A percentile compares a stretch with the other conserved stretches of the same genome.
These are phyloP conservation scores for Nymphicus hollandicus DNA, from an alignment of 2,113 vertebrate species.

Conservation along the genomic window DNA sequence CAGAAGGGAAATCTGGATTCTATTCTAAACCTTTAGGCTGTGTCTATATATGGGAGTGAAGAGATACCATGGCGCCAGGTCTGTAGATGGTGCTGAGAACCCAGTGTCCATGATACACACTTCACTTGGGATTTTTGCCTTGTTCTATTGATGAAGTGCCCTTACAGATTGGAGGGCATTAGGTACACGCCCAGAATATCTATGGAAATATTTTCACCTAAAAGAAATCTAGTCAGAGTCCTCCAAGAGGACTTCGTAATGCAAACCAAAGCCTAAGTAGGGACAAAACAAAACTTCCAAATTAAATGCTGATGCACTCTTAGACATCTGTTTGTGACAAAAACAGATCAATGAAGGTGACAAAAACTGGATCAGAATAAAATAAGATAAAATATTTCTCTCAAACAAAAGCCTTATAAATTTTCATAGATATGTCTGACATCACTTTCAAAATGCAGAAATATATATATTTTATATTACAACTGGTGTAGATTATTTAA, in stretches of 20 bases:
- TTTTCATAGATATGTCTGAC: not conserved
- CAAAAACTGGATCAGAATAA: not conserved
- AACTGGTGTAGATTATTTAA: not conserved
- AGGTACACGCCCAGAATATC: not conserved
- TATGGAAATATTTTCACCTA: not conserved
- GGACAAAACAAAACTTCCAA: not conserved
- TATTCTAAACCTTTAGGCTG: not conserved
- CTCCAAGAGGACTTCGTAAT: not conserved
- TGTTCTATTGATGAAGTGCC: not conserved
- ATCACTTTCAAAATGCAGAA: not conserved
- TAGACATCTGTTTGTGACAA: not conserved
- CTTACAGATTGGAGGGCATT: not conserved
- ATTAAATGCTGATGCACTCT: not conserved
- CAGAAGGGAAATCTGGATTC: not conserved
- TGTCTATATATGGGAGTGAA: not conserved
- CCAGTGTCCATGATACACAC: not conserved
- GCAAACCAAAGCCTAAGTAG: not conserved
- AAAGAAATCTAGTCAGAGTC: not conserved
- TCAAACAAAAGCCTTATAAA: not conserved
- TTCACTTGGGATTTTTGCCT: not conserved
- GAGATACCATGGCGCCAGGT: not conserved
- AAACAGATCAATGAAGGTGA: not conserved
- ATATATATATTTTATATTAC: not conserved
- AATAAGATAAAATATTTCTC: not conserved
- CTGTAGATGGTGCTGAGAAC: not conserved